phyloP scores from a whole-genome alignment of 2,888 invertebrate genomes.

The Noctuana brunneofusca region DNA sequence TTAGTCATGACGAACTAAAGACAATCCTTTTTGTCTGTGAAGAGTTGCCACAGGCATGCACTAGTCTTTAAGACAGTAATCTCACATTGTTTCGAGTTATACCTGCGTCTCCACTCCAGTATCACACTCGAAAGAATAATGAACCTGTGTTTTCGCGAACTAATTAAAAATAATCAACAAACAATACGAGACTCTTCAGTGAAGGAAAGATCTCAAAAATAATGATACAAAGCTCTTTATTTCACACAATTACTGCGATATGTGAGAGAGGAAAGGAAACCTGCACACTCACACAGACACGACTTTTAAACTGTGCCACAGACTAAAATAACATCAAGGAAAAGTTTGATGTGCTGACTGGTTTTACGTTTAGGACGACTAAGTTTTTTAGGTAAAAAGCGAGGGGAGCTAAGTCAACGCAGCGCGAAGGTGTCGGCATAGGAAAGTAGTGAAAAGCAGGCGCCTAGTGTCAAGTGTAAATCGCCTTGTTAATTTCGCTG shows the following conservation, averaged over 20 bases:
- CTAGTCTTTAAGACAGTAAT: slow-evolving; percentile 46
- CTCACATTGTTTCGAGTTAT: slow-evolving; percentile 44
- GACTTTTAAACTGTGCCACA: slow-evolving; percentile 50
- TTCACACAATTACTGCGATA: slow-evolving; percentile 75
- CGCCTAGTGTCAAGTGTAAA: slow-evolving; percentile 82
- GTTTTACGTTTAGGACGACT: slow-evolving; percentile 38
- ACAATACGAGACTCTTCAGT: slow-evolving; percentile 46
- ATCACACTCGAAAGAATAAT: slow-evolving; percentile 45
- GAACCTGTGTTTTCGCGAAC: slow-evolving; percentile 44
- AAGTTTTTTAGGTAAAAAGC: slow-evolving; percentile 49
- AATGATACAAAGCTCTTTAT: slow-evolving; percentile 75
- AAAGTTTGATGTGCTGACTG: slow-evolving; percentile 39
- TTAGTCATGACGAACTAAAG: slow-evolving; percentile 51
- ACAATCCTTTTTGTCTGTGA: slow-evolving; percentile 45
- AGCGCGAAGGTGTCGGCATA: slow-evolving; percentile 51
- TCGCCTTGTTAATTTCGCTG: slow-evolving; percentile 83
- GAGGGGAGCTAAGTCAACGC: slow-evolving; percentile 52
- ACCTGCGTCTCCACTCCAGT: slow-evolving; percentile 35
- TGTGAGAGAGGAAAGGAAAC: slow-evolving; percentile 54
- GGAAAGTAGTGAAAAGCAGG: slow-evolving; percentile 76
- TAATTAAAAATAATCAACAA: slow-evolving; percentile 48
- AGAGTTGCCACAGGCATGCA: slow-evolving; percentile 46
- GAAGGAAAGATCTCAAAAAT: slow-evolving; percentile 57
- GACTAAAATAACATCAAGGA: slow-evolving; percentile 44
- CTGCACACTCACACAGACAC: slow-evolving; percentile 54